Evolutionary conservation across 2,888 invertebrate species (phyloP).

Genomic region (Agonopterix subpropinquella): DNA sequence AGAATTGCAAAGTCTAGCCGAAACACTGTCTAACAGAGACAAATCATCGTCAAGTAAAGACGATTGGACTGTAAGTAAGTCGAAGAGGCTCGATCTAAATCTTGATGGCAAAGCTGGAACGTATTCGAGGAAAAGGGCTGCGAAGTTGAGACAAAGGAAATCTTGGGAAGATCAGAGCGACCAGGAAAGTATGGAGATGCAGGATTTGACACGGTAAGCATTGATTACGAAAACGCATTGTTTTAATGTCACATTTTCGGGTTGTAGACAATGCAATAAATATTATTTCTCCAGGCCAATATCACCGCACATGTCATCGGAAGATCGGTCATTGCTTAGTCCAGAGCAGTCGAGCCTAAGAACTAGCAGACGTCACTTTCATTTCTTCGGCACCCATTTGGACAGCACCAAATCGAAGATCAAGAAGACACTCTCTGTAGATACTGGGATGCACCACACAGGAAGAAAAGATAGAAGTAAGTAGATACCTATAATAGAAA

Average conservation of each 20-base stretch:
- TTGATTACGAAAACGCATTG: too few relatives aligned
- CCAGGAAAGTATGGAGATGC: constrained; percentile 80
- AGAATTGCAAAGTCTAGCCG: constrained; percentile 64
- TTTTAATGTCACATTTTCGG: too few relatives aligned
- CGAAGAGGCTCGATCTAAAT: constrained; percentile 61
- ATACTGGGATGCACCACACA: constrained; percentile 72
- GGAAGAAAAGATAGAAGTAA: constrained; percentile 57
- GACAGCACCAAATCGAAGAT: constrained; percentile 64
- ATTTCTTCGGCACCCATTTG: constrained; percentile 63
- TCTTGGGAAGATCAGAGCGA: constrained; percentile 85
- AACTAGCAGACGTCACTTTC: constrained; percentile 39
- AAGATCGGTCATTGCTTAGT: constrained; percentile 64
- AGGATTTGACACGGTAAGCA: constrained; percentile 75
- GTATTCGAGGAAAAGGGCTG: constrained; percentile 66
- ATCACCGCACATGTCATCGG: constrained; percentile 61
- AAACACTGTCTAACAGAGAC: constrained; percentile 51
- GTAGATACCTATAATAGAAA: constrained; percentile 10
- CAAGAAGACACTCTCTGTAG: constrained; percentile 68
- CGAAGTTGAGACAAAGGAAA: constrained; percentile 67
- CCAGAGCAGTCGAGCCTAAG: constrained; percentile 61
- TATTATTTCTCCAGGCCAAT: constrained; percentile 43
- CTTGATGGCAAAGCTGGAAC: constrained; percentile 67
- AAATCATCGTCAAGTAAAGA: constrained; percentile 68
- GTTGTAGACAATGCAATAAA: not conserved
- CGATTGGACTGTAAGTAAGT: constrained; percentile 58